phyloP scores from a whole-genome alignment of 1,140 invertebrate genomes.

The Streblospio benedicti region DNA sequence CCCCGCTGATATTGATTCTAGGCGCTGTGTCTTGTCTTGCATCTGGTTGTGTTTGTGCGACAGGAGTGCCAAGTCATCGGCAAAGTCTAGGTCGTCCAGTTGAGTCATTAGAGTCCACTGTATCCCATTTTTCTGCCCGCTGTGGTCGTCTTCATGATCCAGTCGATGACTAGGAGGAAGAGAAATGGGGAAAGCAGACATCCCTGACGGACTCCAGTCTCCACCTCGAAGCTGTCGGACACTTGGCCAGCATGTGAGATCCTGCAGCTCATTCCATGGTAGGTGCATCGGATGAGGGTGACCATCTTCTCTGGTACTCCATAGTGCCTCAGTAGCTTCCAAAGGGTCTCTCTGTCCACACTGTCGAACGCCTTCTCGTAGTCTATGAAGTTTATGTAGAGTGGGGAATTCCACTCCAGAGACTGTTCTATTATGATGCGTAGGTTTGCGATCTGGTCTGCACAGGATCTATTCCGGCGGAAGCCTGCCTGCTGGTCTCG shows the following conservation, averaged over 20 bases:
- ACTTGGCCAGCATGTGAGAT: too few species aligned
- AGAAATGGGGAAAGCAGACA: too few species aligned
- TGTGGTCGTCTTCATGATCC: constrained; percentile 15
- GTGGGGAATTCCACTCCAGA: too few species aligned
- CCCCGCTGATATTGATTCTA: neutral
- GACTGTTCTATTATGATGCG: neutral
- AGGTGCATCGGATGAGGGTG: neutral
- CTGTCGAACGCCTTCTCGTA: too few species aligned
- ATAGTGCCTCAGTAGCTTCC: constrained; percentile 1
- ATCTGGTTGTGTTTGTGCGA: neutral
- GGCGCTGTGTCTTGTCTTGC: neutral
- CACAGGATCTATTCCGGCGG: constrained; percentile 4
- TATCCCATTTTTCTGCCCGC: constrained; percentile 4
- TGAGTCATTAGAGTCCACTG: neutral
- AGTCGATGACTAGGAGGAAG: too few species aligned
- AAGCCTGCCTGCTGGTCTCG: constrained; percentile 4
- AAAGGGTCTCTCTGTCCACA: neutral
- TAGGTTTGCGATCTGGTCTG: neutral
- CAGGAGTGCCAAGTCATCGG: neutral
- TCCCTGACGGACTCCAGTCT: too few species aligned
- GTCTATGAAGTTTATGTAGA: too few species aligned
- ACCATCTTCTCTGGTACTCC: neutral
- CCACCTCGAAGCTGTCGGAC: too few species aligned
- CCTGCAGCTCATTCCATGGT: too few species aligned
- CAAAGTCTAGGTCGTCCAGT: constrained; percentile 5